Base-by-base conservation (phyloP, 37 sponge, comb jelly and placozoan species). In the Halisarca cf. caerulea region DNA sequence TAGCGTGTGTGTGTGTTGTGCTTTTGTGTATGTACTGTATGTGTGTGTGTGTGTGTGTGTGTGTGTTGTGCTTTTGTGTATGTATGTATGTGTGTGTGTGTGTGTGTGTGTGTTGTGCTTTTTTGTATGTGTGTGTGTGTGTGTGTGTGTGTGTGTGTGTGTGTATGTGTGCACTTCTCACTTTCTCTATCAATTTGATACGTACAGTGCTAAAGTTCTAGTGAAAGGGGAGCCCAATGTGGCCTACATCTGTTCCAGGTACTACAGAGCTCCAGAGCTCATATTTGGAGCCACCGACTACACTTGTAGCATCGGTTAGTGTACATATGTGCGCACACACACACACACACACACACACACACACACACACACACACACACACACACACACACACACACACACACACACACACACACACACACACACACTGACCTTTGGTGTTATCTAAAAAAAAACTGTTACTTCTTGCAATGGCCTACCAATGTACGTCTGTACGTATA, bases 241-340 rank as follows among this genome's bases (percentile, higher is more conserved):
- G 21, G 94, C 99, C 24, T 96, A 98, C 85, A 98, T 98, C 81
- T 98, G 99, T 79, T 96, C 97, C 23, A 88, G 99, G 57, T 98
- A 98, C 91, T 98, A 98, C 83, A 82, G 99, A 60, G 99, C 99
- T 41, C 99, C 99, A 45, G 99, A 98, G 86, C 95, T 98, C 21
- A 98, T 98, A n/a, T 98, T 98, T 79, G 99, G 96, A 78, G 96
- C 99, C 0, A 96, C 97, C 0, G 95, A 98, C 85, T 98, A 98
- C 89, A 96, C 99, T 1, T 86, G 87, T 58, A 89, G 95, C 69
- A 98, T 98, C 28, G 97, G 95, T 95, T 38, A 79, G 86, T 66
- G 51, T 47, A 47, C 59, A 14, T 57, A 21, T 55, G 32, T n/a
- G n/a, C n/a, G n/a, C n/a, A n/a, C n/a, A n/a, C n/a, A n/a, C n/a